A percentile compares a stretch with the other conserved stretches of the same genome.
phyloP scores from a whole-genome alignment of 2,113 vertebrate species.

The Galeopterus variegatus region DNA sequence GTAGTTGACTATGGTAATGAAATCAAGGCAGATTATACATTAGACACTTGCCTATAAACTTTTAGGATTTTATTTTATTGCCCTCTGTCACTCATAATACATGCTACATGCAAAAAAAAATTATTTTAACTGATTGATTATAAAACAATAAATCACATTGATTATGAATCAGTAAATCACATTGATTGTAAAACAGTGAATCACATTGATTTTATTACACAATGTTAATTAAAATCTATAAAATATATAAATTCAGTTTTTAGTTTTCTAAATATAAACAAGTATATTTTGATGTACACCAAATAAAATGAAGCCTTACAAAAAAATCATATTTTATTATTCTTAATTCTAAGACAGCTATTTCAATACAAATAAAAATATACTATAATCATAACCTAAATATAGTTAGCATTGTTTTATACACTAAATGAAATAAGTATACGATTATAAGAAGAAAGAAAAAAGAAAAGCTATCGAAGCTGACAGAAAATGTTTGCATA shows the following conservation, averaged over 20 bases:
- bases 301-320: not conserved
- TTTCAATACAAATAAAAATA: constrained; percentile 67
- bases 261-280: constrained; percentile 15
- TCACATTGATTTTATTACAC: not conserved
- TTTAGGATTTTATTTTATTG: not conserved
- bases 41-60: not conserved
- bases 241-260: constrained; percentile 2
- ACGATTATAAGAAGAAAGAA: constrained; percentile 49
- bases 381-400: constrained; percentile 29
- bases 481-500: constrained; percentile 82
- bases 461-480: constrained; percentile 28
- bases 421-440: constrained; percentile 72
- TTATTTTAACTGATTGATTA: not conserved
- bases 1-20: not conserved
- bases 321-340: constrained; percentile 54
- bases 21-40: not conserved
- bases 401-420: constrained; percentile 66
- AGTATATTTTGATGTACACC: not conserved
- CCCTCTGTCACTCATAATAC: not conserved
- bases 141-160: not conserved
- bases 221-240: constrained; percentile 12
- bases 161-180: not conserved
- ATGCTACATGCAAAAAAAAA: not conserved
- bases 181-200: not conserved
- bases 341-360: constrained; percentile 58